phyloP scores from a whole-genome alignment of 2,113 vertebrate species.

The Chloropsis hardwickii region DNA sequence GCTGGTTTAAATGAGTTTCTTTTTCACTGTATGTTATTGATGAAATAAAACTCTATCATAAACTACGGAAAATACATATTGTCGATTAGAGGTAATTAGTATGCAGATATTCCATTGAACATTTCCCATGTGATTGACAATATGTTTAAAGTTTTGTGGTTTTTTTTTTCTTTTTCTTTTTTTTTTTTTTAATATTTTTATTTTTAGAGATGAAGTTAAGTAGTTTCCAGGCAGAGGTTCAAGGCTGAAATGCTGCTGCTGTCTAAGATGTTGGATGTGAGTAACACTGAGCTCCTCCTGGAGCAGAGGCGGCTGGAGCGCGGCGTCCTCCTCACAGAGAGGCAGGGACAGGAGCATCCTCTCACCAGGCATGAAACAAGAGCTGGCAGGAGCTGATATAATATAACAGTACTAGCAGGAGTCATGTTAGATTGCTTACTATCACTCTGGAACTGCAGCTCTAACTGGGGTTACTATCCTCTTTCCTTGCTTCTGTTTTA shows the following conservation, averaged over 20 bases:
- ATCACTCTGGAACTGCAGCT: slow-evolving; percentile 59
- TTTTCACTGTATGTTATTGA: slow-evolving; percentile 66
- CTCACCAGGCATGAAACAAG: slow-evolving; percentile 10
- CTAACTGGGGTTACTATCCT: slow-evolving; percentile 15
- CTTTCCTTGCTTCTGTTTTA: neutral
- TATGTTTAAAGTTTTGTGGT: slow-evolving; percentile 20
- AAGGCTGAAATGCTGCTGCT: slow-evolving; percentile 58
- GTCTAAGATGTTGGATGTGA: slow-evolving; percentile 64
- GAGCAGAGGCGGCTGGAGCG: slow-evolving; percentile 18
- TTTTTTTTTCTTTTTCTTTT: neutral
- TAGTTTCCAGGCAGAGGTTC: slow-evolving; percentile 66
- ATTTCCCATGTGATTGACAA: slow-evolving; percentile 63
- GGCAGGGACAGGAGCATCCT: slow-evolving; percentile 63
- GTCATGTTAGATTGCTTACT: slow-evolving; percentile 32
- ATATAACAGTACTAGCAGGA: slow-evolving; percentile 57
- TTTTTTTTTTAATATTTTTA: neutral
- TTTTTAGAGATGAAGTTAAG: slow-evolving; percentile 55
- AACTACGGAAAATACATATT: slow-evolving; percentile 74
- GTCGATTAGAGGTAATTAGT: slow-evolving; percentile 80
- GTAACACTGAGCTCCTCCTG: slow-evolving; percentile 45
- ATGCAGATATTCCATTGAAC: slow-evolving; percentile 70
- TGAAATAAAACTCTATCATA: slow-evolving; percentile 72
- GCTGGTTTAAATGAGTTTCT: slow-evolving; percentile 62
- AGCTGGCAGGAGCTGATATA: slow-evolving; percentile 65
- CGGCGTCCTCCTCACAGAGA: slow-evolving; percentile 37